These are phyloP conservation scores for Rhizoglyphus robini DNA, from an alignment of 1,140 invertebrate genomes.

Conservation along the genomic window DNA sequence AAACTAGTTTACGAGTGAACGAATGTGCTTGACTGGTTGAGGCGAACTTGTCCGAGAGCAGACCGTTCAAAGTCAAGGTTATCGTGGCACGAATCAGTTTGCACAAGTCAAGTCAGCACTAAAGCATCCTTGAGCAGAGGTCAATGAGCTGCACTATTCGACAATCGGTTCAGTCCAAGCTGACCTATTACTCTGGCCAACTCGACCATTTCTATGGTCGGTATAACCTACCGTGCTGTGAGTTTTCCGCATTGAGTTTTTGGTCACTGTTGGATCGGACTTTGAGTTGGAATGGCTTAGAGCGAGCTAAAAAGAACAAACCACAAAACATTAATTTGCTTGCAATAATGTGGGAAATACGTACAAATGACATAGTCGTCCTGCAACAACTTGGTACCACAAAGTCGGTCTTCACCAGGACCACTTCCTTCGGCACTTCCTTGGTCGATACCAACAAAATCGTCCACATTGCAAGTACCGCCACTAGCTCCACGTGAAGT, in stretches of 20 bases:
- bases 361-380: constrained; percentile 27
- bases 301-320: constrained; percentile 25
- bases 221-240: constrained; percentile 26
- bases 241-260: constrained; percentile 24
- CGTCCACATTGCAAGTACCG: constrained; percentile 28
- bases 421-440: constrained; percentile 28
- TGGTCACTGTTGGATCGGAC: constrained; percentile 28
- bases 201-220: background rate
- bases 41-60: no score
- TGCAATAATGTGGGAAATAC: constrained; percentile 10
- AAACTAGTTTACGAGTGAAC: no score
- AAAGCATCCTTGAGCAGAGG: no score
- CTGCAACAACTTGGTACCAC: constrained; percentile 26
- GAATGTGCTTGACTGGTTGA: no score
- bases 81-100: no score
- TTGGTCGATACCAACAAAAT: constrained; percentile 30
- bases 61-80: no score
- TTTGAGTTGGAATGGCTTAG: constrained; percentile 29
- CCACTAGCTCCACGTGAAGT: constrained; percentile 26
- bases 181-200: background rate
- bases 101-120: no score
- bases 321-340: background rate
- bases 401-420: constrained; percentile 29
- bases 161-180: background rate
- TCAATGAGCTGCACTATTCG: background rate